Percentiles rank a stretch among this genome's conserved stretches.
Conservation (phyloP, 1,140 invertebrate genomes). For the Lucilia sericata region DNA sequence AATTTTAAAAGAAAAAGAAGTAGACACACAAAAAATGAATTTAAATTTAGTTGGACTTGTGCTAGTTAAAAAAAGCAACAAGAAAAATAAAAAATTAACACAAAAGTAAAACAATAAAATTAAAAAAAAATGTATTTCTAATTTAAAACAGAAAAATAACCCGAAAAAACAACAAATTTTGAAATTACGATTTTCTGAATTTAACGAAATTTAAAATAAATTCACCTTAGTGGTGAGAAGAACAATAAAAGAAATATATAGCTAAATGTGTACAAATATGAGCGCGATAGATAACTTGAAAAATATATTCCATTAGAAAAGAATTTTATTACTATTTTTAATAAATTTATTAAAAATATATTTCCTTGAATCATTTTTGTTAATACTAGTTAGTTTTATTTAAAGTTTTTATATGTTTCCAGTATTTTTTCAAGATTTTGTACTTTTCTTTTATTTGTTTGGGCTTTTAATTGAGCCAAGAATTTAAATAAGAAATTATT, state of each 20-base stretch:
- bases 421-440: too few species aligned
- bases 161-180: background rate
- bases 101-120: background rate
- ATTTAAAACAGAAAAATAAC: background rate
- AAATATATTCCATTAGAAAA: too few species aligned
- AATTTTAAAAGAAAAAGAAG: background rate
- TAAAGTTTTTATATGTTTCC: too few species aligned
- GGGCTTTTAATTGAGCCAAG: background rate
- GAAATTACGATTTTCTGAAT: background rate
- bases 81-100: background rate
- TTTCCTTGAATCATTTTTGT: too few species aligned
- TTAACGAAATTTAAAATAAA: background rate
- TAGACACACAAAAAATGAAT: background rate
- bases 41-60: constrained; percentile 38
- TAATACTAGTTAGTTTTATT: too few species aligned
- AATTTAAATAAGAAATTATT: constrained; percentile 18
- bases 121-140: background rate
- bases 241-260: background rate
- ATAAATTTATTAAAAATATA: too few species aligned
- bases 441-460: background rate
- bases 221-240: background rate
- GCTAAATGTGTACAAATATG: too few species aligned
- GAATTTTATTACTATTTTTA: too few species aligned
- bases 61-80: background rate
- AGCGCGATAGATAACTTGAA: too few species aligned